phyloP scores from a whole-genome alignment of 1,140 invertebrate genomes.

The Drosophila neocordata region DNA sequence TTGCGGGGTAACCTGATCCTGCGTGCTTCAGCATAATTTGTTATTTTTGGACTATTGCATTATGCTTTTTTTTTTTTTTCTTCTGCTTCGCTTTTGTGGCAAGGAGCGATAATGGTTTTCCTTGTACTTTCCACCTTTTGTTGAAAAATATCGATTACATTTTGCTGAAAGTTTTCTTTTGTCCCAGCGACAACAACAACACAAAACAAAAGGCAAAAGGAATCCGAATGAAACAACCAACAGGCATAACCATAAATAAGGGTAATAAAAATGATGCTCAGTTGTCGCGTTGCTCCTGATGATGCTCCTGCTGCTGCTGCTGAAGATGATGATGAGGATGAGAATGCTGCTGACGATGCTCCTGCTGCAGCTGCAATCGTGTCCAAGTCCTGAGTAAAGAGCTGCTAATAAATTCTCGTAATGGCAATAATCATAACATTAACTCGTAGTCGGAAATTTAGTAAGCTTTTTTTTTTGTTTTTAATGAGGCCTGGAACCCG shows the following conservation, averaged over 20 bases:
- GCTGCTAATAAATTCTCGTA: conserved; percentile 57
- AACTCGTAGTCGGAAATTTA: conserved; percentile 36
- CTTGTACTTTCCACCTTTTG: conserved; percentile 41
- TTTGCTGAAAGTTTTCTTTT: conserved; percentile 43
- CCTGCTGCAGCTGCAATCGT: conserved; percentile 20
- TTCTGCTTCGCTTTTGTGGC: conserved; percentile 36
- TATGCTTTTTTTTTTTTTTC: conserved; percentile 36
- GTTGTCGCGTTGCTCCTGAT: conserved; percentile 55
- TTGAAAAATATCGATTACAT: conserved; percentile 57
- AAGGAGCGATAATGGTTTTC: conserved; percentile 42
- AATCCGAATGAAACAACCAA: conserved; percentile 35
- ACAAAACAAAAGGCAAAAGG: conserved; percentile 20
- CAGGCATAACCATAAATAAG: conserved; percentile 74
- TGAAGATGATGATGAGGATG: conserved; percentile 15
- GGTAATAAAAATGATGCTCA: conserved; percentile 76
- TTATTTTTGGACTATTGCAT: conserved; percentile 67
- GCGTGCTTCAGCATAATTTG: conserved; percentile 75
- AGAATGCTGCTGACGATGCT: conserved; percentile 23
- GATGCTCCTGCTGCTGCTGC: conserved; percentile 6
- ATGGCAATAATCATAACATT: conserved; percentile 74
- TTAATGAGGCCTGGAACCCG: not conserved
- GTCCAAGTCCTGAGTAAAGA: conserved; percentile 1
- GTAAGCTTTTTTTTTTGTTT: not conserved
- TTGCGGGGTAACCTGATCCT: conserved; percentile 64
- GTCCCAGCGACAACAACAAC: conserved; percentile 31